A percentile compares a stretch with the other conserved stretches of the same genome.
Evolutionary conservation across 2,888 invertebrate genomes (phyloP).

Genomic region (Microplitis deprimator): DNA sequence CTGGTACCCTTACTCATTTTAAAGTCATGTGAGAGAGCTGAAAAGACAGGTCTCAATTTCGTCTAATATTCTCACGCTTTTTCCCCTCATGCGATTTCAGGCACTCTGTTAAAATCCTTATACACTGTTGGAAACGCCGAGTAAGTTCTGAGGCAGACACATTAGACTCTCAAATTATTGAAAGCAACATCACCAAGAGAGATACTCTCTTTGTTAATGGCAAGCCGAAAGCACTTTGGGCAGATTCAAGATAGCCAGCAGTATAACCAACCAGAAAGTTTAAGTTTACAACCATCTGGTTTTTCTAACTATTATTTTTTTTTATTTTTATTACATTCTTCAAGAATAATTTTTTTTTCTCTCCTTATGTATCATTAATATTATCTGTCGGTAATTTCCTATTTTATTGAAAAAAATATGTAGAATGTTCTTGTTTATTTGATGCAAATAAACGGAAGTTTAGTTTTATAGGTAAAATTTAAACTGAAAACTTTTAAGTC

Average conservation of each 20-base stretch:
- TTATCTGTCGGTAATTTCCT: neutral
- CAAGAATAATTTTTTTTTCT: neutral
- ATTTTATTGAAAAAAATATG: neutral
- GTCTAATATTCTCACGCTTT: constrained; percentile 26
- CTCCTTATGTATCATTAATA: neutral
- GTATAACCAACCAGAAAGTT: constrained; percentile 2
- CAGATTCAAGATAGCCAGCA: constrained; percentile 48
- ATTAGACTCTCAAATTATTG: constrained; percentile 71
- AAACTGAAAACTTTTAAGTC: neutral
- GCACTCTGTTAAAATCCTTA: neutral
- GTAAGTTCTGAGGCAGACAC: constrained; percentile 43
- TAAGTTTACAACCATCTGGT: neutral
- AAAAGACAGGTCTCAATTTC: constrained; percentile 28
- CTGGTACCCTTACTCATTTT: constrained; percentile 18
- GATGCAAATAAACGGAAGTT: neutral
- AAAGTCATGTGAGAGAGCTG: neutral
- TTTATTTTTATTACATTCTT: neutral
- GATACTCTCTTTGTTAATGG: constrained; percentile 55
- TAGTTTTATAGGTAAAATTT: neutral
- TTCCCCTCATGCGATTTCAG: constrained; percentile 15
- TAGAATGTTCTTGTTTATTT: neutral
- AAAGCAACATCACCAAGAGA: constrained; percentile 62
- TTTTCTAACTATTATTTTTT: neutral
- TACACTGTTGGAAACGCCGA: constrained; percentile 20
- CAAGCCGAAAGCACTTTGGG: constrained; percentile 55